Base-by-base conservation (phyloP, 2,797 vertebrate genomes). In the Pseudomugil gertrudae region DNA sequence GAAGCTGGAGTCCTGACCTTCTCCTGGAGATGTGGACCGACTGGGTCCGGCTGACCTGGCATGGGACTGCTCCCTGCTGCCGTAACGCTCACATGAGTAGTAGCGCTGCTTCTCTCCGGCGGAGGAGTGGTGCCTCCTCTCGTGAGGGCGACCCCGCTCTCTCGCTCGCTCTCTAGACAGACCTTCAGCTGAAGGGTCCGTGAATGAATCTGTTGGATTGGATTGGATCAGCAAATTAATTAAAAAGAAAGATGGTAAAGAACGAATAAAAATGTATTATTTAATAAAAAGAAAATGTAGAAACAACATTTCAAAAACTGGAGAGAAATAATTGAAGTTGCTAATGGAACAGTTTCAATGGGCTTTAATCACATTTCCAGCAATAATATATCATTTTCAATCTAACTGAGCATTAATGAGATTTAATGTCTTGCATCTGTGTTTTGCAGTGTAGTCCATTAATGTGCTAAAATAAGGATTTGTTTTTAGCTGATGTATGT, bases 11-110 rank as follows among this genome's bases (percentile, higher is more conserved):
- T 96, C 95, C 0, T 87, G 95, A 32, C 89, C 93, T 2, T 95
- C 94, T 1, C 93, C 95, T 0, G 97, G 97, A 0, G 97, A 98
- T 0, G 95, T 92, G 62, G 97, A 95, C 55, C 96, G 92, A 72
- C 97, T 99, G 60, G 94, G 93, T 3, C 96, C 94, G 0, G 95
- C 91, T 2, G 95, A 95, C 72, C 91, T 93, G 87, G 95, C 87
- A 56, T 95, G 94, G 5, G 85, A 86, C 26, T 90, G 94, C 68
- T 99, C 97, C n/a, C 94, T 93, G 92, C 94, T 94, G 79, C 96
- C 94, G 0, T 97, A 98, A 47, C 96, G 95, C 81, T 99, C 98
- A 0, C 97, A 98, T 38, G 98, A 99, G 83, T 97, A 99, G 90
- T 97, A 98, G 26, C 96, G 95, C 78, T 98, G 97, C 89, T 97